Conservation (phyloP, 2,888 invertebrate species). For the Papilio protenor region DNA sequence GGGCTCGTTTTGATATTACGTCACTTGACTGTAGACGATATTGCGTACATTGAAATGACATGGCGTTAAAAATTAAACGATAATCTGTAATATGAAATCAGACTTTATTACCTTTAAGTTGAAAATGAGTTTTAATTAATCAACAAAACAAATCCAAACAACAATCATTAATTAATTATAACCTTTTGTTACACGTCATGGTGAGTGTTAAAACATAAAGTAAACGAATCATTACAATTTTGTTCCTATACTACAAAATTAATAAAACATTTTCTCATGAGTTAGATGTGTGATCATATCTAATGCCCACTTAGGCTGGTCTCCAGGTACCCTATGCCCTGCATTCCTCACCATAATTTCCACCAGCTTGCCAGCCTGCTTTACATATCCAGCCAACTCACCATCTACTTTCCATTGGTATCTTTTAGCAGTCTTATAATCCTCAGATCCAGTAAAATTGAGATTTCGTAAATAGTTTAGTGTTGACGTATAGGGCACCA, state of each 20-base stretch:
- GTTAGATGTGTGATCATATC: conserved; percentile 89
- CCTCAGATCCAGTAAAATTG: conserved; percentile 86
- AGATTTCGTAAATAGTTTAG: conserved; percentile 90
- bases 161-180: background rate
- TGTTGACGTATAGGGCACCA: conserved; percentile 94
- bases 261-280: conserved; percentile 70
- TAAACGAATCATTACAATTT: no score
- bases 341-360: conserved; percentile 91
- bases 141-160: background rate
- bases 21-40: background rate
- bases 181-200: background rate
- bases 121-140: background rate
- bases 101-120: background rate
- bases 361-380: conserved; percentile 88
- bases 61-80: background rate
- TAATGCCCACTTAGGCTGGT: conserved; percentile 91
- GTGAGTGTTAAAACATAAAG: background rate
- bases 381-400: conserved; percentile 90
- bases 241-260: background rate
- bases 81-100: background rate
- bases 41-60: background rate
- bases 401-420: conserved; percentile 88
- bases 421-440: conserved; percentile 87
- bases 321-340: conserved; percentile 92
- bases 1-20: conserved; percentile 2